These are phyloP conservation scores for Hemicrepidius hirtus DNA, from an alignment of 2,888 invertebrate genomes.

Conservation along the genomic window DNA sequence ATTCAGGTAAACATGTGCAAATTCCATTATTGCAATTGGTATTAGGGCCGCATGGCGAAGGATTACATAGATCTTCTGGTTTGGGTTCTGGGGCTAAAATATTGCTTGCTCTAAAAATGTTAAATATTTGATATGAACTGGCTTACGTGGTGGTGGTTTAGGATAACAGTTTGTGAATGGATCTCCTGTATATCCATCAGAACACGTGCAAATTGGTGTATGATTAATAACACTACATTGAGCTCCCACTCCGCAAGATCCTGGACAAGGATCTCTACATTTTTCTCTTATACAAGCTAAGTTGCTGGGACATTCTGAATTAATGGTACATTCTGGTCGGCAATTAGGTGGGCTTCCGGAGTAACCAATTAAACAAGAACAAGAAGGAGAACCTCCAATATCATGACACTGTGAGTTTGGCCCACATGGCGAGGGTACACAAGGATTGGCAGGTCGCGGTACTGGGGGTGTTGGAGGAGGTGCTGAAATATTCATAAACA, in stretches of 20 bases:
- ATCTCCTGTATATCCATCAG: slow-evolving; percentile 82
- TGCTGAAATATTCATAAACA: background rate
- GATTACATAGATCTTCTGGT: slow-evolving; percentile 76
- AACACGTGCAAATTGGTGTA: slow-evolving; percentile 83
- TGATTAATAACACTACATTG: slow-evolving; percentile 85
- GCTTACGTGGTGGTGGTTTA: slow-evolving; percentile 59
- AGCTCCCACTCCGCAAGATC: slow-evolving; percentile 85
- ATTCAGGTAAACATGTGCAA: slow-evolving; percentile 85
- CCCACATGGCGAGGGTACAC: slow-evolving; percentile 71
- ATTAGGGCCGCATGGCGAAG: slow-evolving; percentile 85
- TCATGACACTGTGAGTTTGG: slow-evolving; percentile 77
- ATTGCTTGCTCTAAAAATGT: background rate
- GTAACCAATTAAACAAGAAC: slow-evolving; percentile 81
- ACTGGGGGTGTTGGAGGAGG: slow-evolving; percentile 60
- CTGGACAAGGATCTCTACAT: slow-evolving; percentile 88
- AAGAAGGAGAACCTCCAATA: slow-evolving; percentile 80
- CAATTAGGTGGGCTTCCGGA: slow-evolving; percentile 80
- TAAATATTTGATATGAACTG: background rate
- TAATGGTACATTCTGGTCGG: slow-evolving; percentile 76
- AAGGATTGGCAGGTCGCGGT: slow-evolving; percentile 61
- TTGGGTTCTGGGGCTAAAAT: slow-evolving; percentile 59
- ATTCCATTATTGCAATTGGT: slow-evolving; percentile 82
- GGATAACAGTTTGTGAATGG: slow-evolving; percentile 78
- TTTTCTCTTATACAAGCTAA: slow-evolving; percentile 85
- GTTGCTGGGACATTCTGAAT: slow-evolving; percentile 84